A percentile compares a stretch with the other conserved stretches of the same genome.
These are phyloP conservation scores for Beris chalybata DNA, from an alignment of 2,888 invertebrate species.

Conservation along the genomic window DNA sequence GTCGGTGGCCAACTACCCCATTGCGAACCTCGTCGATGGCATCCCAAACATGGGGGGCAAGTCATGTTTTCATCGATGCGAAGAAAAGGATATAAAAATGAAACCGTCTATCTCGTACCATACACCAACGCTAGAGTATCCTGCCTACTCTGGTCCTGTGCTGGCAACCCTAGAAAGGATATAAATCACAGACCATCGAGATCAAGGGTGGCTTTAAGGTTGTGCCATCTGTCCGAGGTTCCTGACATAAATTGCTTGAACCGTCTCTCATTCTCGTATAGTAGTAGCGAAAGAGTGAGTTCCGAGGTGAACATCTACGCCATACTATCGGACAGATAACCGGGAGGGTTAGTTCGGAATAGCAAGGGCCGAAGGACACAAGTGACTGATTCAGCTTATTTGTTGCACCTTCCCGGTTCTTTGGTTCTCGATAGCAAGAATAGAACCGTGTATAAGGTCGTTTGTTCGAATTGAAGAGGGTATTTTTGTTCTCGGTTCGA, in stretches of 20 bases:
- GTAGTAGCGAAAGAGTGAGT: background rate
- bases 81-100: no score
- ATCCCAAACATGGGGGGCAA: no score
- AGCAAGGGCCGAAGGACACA: background rate
- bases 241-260: conserved; percentile 35
- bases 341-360: background rate
- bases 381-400: conserved; percentile 32
- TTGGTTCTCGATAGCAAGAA: background rate
- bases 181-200: conserved; percentile 36
- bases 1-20: no score
- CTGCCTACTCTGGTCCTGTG: conserved; percentile 12
- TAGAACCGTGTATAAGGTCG: background rate
- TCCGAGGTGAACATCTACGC: background rate
- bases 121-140: no score
- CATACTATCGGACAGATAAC: background rate
- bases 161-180: conserved; percentile 34
- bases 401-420: conserved; percentile 24
- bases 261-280: background rate
- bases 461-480: background rate
- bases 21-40: no score
- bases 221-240: conserved; percentile 38
- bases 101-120: no score
- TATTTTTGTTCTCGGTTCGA: background rate
- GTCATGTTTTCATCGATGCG: no score
- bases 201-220: conserved; percentile 38